These are phyloP conservation scores for Sebastes hubbsi DNA, from an alignment of 2,797 vertebrate species.

Conservation along the genomic window DNA sequence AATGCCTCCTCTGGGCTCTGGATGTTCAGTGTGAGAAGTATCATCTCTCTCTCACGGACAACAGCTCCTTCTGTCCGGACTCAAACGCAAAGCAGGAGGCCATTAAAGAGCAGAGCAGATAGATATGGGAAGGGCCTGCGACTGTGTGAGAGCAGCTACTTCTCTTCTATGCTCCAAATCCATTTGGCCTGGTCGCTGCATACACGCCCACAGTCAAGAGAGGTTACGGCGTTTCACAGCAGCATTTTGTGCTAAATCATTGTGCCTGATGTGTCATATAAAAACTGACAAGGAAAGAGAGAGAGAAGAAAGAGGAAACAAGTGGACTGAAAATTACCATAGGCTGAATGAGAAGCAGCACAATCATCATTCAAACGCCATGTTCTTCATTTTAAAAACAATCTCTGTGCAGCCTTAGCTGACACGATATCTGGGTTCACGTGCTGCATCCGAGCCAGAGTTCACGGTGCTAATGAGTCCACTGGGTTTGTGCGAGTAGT, in stretches of 20 bases:
- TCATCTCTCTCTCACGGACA: constrained; percentile 45
- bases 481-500: constrained; percentile 8
- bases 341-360: background rate
- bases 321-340: background rate
- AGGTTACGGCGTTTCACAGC: constrained; percentile 27
- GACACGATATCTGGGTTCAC: constrained; percentile 10
- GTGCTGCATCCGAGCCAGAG: constrained; percentile 4
- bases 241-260: constrained; percentile 48
- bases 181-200: constrained; percentile 38
- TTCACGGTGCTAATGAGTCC: constrained; percentile 33
- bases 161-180: constrained; percentile 41
- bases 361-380: background rate
- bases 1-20: constrained; percentile 54
- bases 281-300: background rate
- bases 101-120: constrained; percentile 49
- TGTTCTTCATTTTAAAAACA: constrained; percentile 22
- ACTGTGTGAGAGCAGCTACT: constrained; percentile 31
- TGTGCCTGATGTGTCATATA: background rate
- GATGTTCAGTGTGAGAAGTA: constrained; percentile 32
- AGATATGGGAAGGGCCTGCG: constrained; percentile 52
- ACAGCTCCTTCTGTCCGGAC: constrained; percentile 57
- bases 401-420: background rate
- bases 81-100: constrained; percentile 47
- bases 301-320: background rate
- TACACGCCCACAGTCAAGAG: constrained; percentile 21